Evolutionary conservation across 2,888 invertebrate genomes (phyloP).

Genomic region (Holacanthella duospinosa): DNA sequence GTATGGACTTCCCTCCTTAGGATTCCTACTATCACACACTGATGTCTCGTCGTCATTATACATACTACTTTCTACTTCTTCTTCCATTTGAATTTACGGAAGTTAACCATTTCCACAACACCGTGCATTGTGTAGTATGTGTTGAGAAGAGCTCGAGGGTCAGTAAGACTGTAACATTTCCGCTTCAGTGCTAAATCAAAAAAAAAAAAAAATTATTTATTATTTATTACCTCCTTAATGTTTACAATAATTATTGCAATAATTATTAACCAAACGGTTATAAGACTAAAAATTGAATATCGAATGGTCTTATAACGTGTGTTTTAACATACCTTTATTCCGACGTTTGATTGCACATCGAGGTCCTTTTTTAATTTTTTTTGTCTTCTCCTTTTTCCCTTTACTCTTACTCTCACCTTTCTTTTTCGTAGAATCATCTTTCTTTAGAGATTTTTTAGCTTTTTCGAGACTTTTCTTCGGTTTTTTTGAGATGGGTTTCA

Average conservation of each 20-base stretch:
- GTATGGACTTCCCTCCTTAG: too few species aligned
- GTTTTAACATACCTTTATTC: constrained; percentile 37
- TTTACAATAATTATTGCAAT: too few species aligned
- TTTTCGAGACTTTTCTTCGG: background rate
- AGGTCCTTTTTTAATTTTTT: constrained; percentile 29
- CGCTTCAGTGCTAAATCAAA: constrained; percentile 28
- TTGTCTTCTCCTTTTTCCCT: constrained; percentile 23
- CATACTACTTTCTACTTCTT: constrained; percentile 36
- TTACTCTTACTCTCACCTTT: constrained; percentile 12
- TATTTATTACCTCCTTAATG: background rate
- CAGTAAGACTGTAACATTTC: constrained; percentile 26
- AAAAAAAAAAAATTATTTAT: background rate
- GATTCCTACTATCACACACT: too few species aligned
- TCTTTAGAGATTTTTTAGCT: background rate
- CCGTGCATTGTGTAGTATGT: constrained; percentile 33
- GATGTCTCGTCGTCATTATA: too few species aligned
- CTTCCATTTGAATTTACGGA: constrained; percentile 34
- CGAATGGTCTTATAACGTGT: too few species aligned
- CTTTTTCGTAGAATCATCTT: background rate
- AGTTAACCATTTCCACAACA: constrained; percentile 31
- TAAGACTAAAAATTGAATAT: background rate
- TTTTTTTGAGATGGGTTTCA: background rate
- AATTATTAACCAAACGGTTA: too few species aligned
- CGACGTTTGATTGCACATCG: constrained; percentile 34
- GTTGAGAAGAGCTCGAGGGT: constrained; percentile 29